Evolutionary conservation across 1,140 invertebrate species (phyloP), one percentile per base, ranked within the genome.

Genomic region (Ips typographus): DNA sequence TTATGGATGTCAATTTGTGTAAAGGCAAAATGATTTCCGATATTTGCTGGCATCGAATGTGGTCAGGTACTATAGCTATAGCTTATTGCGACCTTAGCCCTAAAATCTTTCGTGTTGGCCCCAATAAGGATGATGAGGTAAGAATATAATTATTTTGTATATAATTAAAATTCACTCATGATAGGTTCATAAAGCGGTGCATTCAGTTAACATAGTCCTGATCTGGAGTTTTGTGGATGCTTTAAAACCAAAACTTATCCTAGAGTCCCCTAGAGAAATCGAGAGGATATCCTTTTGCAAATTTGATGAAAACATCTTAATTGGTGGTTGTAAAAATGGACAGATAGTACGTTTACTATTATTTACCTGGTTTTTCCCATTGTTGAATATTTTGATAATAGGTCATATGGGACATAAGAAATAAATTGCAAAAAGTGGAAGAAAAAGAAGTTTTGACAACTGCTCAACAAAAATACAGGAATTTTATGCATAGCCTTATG

Each of bases 221-320:
- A 83, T 91, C 55, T 93, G 90, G 90, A 90, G 88, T 68, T 87
- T 91, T 73, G 82, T 84, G 4, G 89, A 93, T 71, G 85, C 84
- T 73, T 78, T 92, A 1, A 80, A 84, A 63, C 90, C 89, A 51
- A 91, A 90, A 83, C 77, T 92, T 63, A 84, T 89, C 72, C 82
- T 92, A 44, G 86, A 90, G 75, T 83, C 86, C 8, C 84, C 86
- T 0, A 82, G 87, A 44, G 88, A 90, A 82, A 85, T 91, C 0
- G 85, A 84, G 5, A 77, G 80, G 0, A 76, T 91, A 4, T 83
- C 86, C 1, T 89, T 90, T 77, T 90, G 88, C 77, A 89, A 88
- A 1, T 85, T 85, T 51, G 83, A 92, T 74, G 85, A 85, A 51
- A 89, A 90, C 77, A 74, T 90, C 47, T 74, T 92, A 56, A 72